Percentiles rank a stretch among this genome's conserved stretches.
phyloP scores from a whole-genome alignment of 2,888 invertebrate genomes.

The Alentia gelatinosa region DNA sequence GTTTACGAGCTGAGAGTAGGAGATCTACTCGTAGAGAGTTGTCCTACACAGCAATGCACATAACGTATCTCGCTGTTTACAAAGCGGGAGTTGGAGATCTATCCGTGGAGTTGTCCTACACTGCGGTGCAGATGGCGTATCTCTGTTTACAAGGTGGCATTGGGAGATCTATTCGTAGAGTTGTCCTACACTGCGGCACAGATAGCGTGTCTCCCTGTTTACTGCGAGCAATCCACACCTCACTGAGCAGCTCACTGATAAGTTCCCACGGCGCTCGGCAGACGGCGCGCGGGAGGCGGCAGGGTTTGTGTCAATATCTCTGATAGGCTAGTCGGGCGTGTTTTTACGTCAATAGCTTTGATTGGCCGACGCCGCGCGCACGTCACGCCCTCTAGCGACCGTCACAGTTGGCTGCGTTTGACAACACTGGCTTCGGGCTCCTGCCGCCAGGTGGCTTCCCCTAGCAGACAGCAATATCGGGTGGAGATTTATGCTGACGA shows the following conservation, averaged over 20 bases:
- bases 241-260: neutral
- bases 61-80: no score
- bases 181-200: no score
- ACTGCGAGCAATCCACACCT: neutral
- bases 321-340: neutral
- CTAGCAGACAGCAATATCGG: neutral
- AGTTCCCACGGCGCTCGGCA: slow-evolving; percentile 1
- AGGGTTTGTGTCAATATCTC: slow-evolving; percentile 25
- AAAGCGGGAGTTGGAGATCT: no score
- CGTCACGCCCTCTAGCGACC: neutral
- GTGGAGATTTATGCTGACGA: neutral
- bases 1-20: no score
- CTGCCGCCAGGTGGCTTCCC: neutral
- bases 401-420: neutral
- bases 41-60: no score
- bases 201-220: neutral
- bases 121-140: no score
- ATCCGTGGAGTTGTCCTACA: no score
- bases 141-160: no score
- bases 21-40: no score
- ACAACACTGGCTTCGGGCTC: neutral
- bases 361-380: neutral
- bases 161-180: no score
- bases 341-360: slow-evolving; percentile 2
- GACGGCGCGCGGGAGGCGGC: slow-evolving; percentile 7